A percentile compares a stretch with the other conserved stretches of the same genome.
Evolutionary conservation across 2,797 vertebrate genomes (phyloP).

Genomic region (Valencia hispanica): DNA sequence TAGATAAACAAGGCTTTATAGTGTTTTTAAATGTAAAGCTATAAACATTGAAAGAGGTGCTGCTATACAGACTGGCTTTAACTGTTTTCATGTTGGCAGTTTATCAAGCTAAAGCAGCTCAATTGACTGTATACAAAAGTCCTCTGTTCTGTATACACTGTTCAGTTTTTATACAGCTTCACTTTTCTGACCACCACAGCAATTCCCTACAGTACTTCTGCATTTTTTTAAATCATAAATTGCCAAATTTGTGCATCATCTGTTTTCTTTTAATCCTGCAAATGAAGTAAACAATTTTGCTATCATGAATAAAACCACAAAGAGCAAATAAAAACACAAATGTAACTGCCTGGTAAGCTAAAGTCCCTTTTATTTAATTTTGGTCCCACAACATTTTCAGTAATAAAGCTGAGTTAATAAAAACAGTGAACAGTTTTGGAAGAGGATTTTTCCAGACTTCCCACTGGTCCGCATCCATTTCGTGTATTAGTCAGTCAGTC

Average conservation of each 20-base stretch:
- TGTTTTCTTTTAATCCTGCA: background rate
- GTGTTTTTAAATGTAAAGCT: background rate
- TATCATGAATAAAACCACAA: background rate
- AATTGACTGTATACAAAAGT: background rate
- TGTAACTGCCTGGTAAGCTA: background rate
- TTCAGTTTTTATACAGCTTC: background rate
- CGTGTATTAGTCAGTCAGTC: slow-evolving; percentile 37
- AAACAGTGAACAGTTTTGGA: background rate
- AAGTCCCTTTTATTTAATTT: background rate
- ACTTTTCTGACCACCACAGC: background rate
- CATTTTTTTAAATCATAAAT: background rate
- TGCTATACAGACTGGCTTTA: background rate
- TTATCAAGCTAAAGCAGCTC: background rate
- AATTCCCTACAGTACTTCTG: background rate
- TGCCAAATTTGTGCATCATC: background rate
- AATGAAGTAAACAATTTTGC: background rate
- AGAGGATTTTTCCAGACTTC: slow-evolving; percentile 8
- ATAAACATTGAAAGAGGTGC: background rate
- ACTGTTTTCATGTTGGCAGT: background rate
- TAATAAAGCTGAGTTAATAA: background rate
- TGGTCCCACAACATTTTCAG: background rate
- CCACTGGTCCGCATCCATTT: slow-evolving; percentile 23
- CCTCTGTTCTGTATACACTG: background rate
- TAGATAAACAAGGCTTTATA: background rate
- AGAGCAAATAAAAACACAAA: background rate